These are phyloP conservation scores for Hyppa rectilinea DNA, from an alignment of 2,888 invertebrate species.

Conservation along the genomic window DNA sequence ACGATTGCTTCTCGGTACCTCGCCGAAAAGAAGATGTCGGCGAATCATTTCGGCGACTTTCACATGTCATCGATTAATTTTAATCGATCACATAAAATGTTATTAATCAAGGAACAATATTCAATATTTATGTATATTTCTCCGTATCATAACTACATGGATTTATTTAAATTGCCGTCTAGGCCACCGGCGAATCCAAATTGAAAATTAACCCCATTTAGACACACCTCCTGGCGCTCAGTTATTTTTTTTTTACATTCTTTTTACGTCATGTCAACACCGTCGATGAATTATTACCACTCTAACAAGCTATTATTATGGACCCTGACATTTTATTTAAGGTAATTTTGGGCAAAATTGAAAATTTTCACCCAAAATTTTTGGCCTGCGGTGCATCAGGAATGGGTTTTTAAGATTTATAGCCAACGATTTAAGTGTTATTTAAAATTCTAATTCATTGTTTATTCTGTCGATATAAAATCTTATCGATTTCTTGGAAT, in stretches of 20 bases:
- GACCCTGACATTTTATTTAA: slow-evolving; percentile 87
- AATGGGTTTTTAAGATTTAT: slow-evolving; percentile 87
- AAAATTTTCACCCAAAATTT: slow-evolving; percentile 81
- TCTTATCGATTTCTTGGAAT: slow-evolving; percentile 66
- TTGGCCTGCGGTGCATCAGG: slow-evolving; percentile 83
- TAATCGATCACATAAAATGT: slow-evolving; percentile 80
- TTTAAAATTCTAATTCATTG: slow-evolving; percentile 78
- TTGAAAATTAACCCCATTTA: slow-evolving; percentile 89
- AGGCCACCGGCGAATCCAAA: slow-evolving; percentile 87
- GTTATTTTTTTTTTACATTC: slow-evolving; percentile 74
- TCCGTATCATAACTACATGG: slow-evolving; percentile 75
- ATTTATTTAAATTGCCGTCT: slow-evolving; percentile 80
- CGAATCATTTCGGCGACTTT: slow-evolving; percentile 73
- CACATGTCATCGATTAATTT: slow-evolving; percentile 78
- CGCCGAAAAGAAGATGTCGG: slow-evolving; percentile 70
- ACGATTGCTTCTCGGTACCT: slow-evolving; percentile 68
- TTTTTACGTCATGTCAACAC: slow-evolving; percentile 88
- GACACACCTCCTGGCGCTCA: slow-evolving; percentile 85
- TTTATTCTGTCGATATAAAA: slow-evolving; percentile 69
- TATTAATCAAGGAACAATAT: slow-evolving; percentile 80
- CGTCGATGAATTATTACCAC: slow-evolving; percentile 86
- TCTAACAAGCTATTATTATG: slow-evolving; percentile 89
- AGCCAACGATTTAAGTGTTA: slow-evolving; percentile 71
- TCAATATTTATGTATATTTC: slow-evolving; percentile 81
- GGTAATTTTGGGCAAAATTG: slow-evolving; percentile 84